Base-by-base conservation (phyloP, 2,797 vertebrate species). In the Smutsia gigantea region DNA sequence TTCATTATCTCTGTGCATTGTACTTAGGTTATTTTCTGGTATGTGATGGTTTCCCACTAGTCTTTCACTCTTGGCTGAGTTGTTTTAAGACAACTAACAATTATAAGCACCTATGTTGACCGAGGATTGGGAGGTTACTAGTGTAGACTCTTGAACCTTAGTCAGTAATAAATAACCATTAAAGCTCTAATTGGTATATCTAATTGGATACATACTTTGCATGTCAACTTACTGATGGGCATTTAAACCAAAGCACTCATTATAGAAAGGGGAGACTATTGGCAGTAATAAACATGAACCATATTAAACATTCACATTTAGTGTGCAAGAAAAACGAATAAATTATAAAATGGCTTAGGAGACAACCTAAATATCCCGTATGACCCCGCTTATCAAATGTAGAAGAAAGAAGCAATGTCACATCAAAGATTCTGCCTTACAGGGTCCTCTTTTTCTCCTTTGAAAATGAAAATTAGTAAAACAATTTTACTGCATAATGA, bases 321-420 rank as follows among this genome's bases (percentile, higher is more conserved):
- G 29, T 95, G 79, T 92, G 29, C 55, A 97, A 97, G 90, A 89
- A 97, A 98, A 69, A 75, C 89, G 94, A 97, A 88, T 21, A 27
- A 95, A 94, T 94, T 96, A 72, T 94, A 0, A 91, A 94, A 59
- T 88, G 94, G 11, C 87, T 97, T 91, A 78, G 75, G 92, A 94
- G 72, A 61, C 29, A 42, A 59, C 93, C 57, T 96, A 78, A 96
- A 55, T 89, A 94, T 75, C 27, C 57, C 75, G 96, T 93, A 95
- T 27, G 51, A 61, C 86, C 87, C 31, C 87, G 10, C 86, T 88
- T 96, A 92, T 97, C 87, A 97, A 87, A 83, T 79, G 34, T 71
- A 25, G 49, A 87, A 55, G 78, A 53, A 87, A 84, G 69, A 93
- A 95, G 51, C 55, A 5, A 3, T 91, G 92, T 82, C 69, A 90